Conservation (phyloP, 2,888 invertebrate species). For the Sphaerophoria taeniata region DNA sequence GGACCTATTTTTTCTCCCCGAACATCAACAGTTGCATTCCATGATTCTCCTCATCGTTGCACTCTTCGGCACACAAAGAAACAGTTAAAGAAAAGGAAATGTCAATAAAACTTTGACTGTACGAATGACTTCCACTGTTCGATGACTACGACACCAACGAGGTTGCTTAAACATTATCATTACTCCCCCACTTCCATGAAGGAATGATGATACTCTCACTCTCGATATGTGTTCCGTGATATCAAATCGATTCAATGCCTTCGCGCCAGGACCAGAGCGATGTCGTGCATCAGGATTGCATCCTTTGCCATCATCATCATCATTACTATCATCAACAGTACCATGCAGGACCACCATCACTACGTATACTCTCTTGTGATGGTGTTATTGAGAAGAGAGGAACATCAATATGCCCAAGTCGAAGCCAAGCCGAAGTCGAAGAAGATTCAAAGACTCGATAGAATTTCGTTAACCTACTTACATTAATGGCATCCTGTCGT, state of each 20-base stretch:
- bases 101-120: conserved; percentile 50
- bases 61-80: no score
- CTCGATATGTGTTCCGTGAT: conserved; percentile 22
- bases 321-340: background rate
- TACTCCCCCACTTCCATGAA: conserved; percentile 38
- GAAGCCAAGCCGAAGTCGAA: conserved; percentile 17
- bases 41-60: background rate
- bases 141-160: no score
- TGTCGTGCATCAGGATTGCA: conserved; percentile 1
- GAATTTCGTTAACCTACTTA: conserved; percentile 50
- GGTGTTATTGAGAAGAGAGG: background rate
- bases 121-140: conserved; percentile 46
- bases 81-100: conserved; percentile 22
- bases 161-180: conserved; percentile 35
- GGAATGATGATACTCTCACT: conserved; percentile 24
- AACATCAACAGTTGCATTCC: conserved; percentile 39
- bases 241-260: conserved; percentile 51
- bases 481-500: conserved; percentile 61
- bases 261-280: no score
- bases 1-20: conserved; percentile 29
- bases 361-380: no score
- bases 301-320: no score
- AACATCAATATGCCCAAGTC: conserved; percentile 38
- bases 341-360: conserved; percentile 4
- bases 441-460: no score